Conservation (phyloP, 2,113 vertebrate species). For the Climacteris rufus region DNA sequence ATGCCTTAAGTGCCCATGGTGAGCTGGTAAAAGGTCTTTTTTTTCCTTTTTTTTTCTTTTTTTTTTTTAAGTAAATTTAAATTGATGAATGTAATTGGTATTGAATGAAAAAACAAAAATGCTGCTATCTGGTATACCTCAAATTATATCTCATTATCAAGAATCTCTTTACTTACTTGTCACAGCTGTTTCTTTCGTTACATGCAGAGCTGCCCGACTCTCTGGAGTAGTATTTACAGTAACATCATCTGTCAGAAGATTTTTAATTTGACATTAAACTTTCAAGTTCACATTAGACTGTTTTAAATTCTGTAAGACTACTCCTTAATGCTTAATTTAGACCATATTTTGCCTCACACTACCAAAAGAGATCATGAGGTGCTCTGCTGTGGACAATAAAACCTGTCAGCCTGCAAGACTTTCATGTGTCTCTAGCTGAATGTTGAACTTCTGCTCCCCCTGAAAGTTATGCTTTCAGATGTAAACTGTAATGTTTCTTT, state of each 20-base stretch:
- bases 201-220: not conserved
- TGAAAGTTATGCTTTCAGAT: not conserved
- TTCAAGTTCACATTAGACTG: not conserved
- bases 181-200: not conserved
- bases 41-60: too few relatives aligned
- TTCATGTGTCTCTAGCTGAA: not conserved
- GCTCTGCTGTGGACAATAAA: not conserved
- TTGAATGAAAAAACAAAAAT: not conserved
- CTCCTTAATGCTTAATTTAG: not conserved
- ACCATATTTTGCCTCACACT: not conserved
- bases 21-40: not conserved
- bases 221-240: not conserved
- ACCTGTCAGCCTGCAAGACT: not conserved
- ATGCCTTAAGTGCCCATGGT: not conserved
- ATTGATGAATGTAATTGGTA: not conserved
- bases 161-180: not conserved
- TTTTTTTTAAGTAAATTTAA: not conserved
- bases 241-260: not conserved
- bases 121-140: not conserved
- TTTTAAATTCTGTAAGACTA: not conserved
- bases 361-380: not conserved
- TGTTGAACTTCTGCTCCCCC: not conserved
- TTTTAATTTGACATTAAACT: conserved; percentile 21
- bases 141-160: not conserved
- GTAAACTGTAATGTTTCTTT: not conserved